These are phyloP conservation scores for Thaleichthys pacificus DNA, from an alignment of 2,797 vertebrate genomes.

Conservation along the genomic window DNA sequence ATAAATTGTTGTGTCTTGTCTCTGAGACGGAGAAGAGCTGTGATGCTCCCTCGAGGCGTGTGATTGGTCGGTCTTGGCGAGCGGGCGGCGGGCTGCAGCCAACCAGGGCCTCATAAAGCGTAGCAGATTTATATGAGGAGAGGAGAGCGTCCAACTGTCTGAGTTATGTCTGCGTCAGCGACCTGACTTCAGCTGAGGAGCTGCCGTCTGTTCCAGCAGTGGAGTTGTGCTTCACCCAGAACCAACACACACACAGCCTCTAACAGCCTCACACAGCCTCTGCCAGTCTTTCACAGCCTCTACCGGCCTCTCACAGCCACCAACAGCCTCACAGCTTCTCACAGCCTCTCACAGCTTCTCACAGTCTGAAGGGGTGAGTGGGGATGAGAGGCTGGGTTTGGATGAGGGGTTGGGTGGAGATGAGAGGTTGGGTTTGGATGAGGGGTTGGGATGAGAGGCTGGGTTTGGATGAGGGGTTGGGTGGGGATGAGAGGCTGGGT, in stretches of 20 bases:
- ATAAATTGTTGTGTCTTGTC: constrained; percentile 11
- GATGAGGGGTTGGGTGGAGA: too few species aligned
- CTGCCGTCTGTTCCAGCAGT: constrained; percentile 36
- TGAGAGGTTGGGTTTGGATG: too few species aligned
- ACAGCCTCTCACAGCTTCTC: too few species aligned
- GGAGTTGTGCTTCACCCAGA: constrained; percentile 8
- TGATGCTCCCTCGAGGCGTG: constrained; percentile 29
- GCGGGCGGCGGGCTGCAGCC: constrained; percentile 46
- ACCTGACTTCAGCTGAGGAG: constrained; percentile 51
- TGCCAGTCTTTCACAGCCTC: too few species aligned
- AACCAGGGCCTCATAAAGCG: constrained; percentile 59
- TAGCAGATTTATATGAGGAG: constrained; percentile 63
- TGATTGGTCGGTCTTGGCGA: constrained; percentile 25
- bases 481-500: too few species aligned
- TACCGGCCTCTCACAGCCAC: too few species aligned
- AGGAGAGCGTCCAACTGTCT: constrained; percentile 56
- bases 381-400: too few species aligned
- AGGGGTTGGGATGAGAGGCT: too few species aligned
- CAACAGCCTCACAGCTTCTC: too few species aligned
- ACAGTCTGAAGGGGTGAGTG: too few species aligned
- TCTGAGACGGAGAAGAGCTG: constrained; percentile 18
- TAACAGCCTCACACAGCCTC: too few species aligned
- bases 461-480: too few species aligned
- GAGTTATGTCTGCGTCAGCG: constrained; percentile 60
- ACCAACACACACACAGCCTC: not conserved